Base-by-base conservation (phyloP, 2,113 vertebrate species). In the Microcebus griseorufus region DNA sequence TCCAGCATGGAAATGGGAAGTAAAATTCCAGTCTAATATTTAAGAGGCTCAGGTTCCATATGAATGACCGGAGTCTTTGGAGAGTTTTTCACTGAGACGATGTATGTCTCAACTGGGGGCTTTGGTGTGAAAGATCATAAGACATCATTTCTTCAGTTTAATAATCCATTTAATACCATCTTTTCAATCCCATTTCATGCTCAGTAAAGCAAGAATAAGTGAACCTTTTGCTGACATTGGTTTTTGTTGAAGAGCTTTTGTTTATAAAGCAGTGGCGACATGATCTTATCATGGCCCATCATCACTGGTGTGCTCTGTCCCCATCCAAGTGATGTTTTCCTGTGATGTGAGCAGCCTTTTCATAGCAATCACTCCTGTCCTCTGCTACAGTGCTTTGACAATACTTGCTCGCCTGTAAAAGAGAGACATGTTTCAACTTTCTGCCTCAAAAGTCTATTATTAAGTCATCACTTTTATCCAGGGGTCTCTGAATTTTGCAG, bases 121-220 rank as follows among this genome's bases (percentile, higher is more conserved):
- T 97, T 96, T 98, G 76, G 89, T 98, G 97, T 90, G 92, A 95
- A 98, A 97, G 98, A 98, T 98, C 98, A 98, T 88, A 98, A 98
- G 97, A 96, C 95, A 95, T 96, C 97, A 97, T 97, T 96, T 98
- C 98, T 98, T 98, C 98, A 98, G 98, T 98, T 99, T 99, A 99
- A 99, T 98, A 99, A 98, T 98, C 98, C 98, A 98, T 98, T 99
- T 98, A 98, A 98, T 98, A 98, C 97, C 97, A 98, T 95, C 98
- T 98, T 98, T 98, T 98, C 98, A 98, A 98, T 98, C 98, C 98
- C 95, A 99, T 99, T 99, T 99, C 98, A 99, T 98, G 99, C 99
- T 99, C 97, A 98, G 98, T 98, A 99, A 98, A 99, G 98, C 99
- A 98, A 98, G 96, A 98, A 98, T 97, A 98, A 98, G 97, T 84